Base-by-base conservation (phyloP, 2,888 invertebrate species). In the Ctena decussata region DNA sequence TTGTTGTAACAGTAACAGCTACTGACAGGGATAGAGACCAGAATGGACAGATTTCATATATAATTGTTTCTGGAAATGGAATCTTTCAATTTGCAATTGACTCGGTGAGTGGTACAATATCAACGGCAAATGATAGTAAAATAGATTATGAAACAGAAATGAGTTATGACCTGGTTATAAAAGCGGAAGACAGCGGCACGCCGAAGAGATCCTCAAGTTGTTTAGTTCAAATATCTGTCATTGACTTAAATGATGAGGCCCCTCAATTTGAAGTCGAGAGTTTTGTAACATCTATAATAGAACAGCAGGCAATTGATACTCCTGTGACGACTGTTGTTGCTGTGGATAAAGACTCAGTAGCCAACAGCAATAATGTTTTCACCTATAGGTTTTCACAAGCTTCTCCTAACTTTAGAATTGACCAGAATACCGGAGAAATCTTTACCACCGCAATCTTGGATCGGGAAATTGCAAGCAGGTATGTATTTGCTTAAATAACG, bases 211-310 rank as follows among this genome's bases (percentile, higher is more conserved):
- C 92, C 2, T 85, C 93, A 6, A 84, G 84, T 30, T 89, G 89
- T 73, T 37, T 91, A 21, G 92, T 91, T 0, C 69, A 82, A 30
- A 86, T 93, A 8, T 85, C 82, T 5, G 81, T 94, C 11, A 74
- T 69, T 35, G 94, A 94, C 78, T 32, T 92, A 8, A 94, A 94
- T 78, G 94, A 94, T 79, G 93, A 93, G 57, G 73, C 89, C 0
- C 93, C 94, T 0, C 72, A 77, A 2, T 92, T 93, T 74, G 72
- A 72, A 11, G 90, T 89, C 0, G 44, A 75, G 8, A 65, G 85
- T 74, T 89, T 91, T 60, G 85, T 91, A 12, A 80, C 92, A 18
- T 83, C 78, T 8, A 53, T 93, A 2, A 18, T 71, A 6, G 94
- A 94, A 81, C 77, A 90, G 53, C 84, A 86, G 12, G 39, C 92